A percentile compares a stretch with the other conserved stretches of the same genome.
Conservation (phyloP, 2,113 vertebrate genomes). For the Hoplias malabaricus region DNA sequence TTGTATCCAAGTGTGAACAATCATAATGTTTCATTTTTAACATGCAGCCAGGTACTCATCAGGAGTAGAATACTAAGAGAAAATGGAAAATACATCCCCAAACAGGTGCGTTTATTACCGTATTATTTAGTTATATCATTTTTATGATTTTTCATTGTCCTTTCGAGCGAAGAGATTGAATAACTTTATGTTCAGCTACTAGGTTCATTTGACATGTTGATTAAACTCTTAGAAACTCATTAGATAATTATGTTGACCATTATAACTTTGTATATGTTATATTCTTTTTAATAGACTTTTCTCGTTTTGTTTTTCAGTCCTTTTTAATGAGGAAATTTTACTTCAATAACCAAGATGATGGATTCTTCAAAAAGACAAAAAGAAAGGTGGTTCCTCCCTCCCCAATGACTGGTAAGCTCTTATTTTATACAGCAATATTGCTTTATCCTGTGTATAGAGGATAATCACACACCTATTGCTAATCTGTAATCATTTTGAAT, state of each 20-base stretch:
- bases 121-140: neutral
- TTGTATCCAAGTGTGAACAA: too few species aligned
- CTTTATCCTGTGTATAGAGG: neutral
- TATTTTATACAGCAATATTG: neutral
- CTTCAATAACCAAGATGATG: slow-evolving; percentile 98
- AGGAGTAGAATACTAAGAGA: slow-evolving; percentile 96
- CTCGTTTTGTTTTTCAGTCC: slow-evolving; percentile 75
- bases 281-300: neutral
- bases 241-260: neutral
- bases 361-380: slow-evolving; percentile 99
- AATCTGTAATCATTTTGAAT: neutral
- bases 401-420: slow-evolving; percentile 90
- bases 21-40: slow-evolving; percentile 44
- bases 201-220: neutral
- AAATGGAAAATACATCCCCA: slow-evolving; percentile 97
- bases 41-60: slow-evolving; percentile 92
- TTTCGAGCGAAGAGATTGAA: too few species aligned
- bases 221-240: too few species aligned
- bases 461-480: neutral
- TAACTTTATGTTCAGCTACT: too few species aligned
- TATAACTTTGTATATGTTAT: neutral
- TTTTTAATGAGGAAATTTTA: slow-evolving; percentile 96
- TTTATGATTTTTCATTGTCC: neutral
- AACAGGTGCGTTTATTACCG: slow-evolving; percentile 78
- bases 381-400: slow-evolving; percentile 97